Base-by-base conservation (phyloP, 2,888 invertebrate genomes). In the Tillus elongatus region DNA sequence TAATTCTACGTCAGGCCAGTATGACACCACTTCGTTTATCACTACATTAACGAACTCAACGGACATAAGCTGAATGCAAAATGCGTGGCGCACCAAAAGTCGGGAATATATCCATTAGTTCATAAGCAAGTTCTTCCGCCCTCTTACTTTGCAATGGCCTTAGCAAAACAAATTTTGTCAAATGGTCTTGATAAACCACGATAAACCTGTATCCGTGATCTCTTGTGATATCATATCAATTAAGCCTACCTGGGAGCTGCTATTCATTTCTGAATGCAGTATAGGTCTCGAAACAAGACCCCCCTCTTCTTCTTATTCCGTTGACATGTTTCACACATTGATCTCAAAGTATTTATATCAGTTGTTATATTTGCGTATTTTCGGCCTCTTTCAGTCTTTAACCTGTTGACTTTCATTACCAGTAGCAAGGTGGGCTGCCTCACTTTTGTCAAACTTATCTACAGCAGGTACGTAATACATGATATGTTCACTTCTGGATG, bases 211-310 rank as follows among this genome's bases (percentile, higher is more conserved):
- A 3, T 47, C 11, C 33, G 3, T 9, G n/a, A 16, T 33, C n/a
- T 4, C 4, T 16, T 33, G 16, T 11, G 33, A 41, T 40, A 59
- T 55, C 46, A 58, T 46, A 42, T 62, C 58, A 24, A 60, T 57
- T 2, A 61, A 41, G 40, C 61, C 57, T 2, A 58, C 58, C 49
- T 59, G 58, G 32, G 57, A 57, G 19, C 57, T n/a, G n/a, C n/a
- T n/a, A n/a, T n/a, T 29, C 30, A 58, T 39, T 32, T 57, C 48
- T 19, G 24, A 19, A 19, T n/a, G n/a, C n/a, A n/a, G n/a, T n/a
- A n/a, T n/a, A n/a, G n/a, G n/a, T n/a, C n/a, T n/a, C n/a, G n/a
- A n/a, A n/a, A n/a, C n/a, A n/a, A n/a, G n/a, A n/a, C n/a, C n/a
- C n/a, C n/a, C n/a, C n/a, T n/a, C n/a, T n/a, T n/a, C 38, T 32